Evolutionary conservation across 2,113 vertebrate species (phyloP), one percentile per base, ranked within the genome.

Genomic region (Albula goreensis): DNA sequence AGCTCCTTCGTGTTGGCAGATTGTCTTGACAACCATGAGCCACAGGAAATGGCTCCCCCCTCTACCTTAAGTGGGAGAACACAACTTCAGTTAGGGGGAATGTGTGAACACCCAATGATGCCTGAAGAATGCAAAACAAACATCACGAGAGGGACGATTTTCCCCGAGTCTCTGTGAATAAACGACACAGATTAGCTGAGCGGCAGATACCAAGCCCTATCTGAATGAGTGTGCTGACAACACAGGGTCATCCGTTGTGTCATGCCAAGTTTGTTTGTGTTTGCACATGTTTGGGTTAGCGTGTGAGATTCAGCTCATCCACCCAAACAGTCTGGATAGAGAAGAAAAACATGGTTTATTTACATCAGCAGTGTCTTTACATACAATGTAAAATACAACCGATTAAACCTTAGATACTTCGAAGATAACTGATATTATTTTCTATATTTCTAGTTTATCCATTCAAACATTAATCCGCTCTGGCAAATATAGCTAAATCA

Each of bases 231-330:
- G 19, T 70, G 22, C 63, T 70, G n/a, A 74, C 70, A 74, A 22
- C 70, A 74, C 70, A 74, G n/a, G 8, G 70, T 31, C 70, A 74
- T 5, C 9, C 70, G 2, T 4, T 70, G n/a, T 74, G 70, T 22
- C 17, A 66, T 19, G 15, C 60, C n/a, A 31, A 74, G n/a, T 84
- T 85, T 89, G 83, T 90, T 70, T 85, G 85, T 90, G 49, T 77
- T 49, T 84, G 83, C 60, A 4, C 22, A 19, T 7, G 12, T 2
- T 2, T 49, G 12, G 48, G 57, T 66, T 12, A 66, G 19, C 25
- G 17, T 84, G 83, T 70, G 48, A 77, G 60, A 86, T 1, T 41
- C 31, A 41, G 31, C 31, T 41, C 31, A 41, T 1, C 31, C 31
- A 41, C 31, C 31, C 31, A 41, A 41, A 41, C 31, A 41, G 31